phyloP scores from a whole-genome alignment of 1,140 invertebrate species.

The Cotesia chilonis region DNA sequence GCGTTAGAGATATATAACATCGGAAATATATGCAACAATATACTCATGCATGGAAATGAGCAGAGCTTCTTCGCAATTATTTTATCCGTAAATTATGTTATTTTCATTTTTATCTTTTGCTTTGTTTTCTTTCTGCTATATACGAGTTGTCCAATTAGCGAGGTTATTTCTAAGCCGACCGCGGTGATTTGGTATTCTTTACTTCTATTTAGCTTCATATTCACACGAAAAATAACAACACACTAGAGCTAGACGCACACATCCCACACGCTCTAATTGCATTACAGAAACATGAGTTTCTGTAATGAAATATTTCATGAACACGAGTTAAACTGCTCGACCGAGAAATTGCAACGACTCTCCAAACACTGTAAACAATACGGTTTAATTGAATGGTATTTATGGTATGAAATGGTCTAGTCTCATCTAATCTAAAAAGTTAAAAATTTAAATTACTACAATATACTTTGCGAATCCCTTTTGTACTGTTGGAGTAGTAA shows the following conservation, averaged over 20 bases:
- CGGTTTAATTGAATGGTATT: neutral
- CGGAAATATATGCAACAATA: neutral
- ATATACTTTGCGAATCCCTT: neutral
- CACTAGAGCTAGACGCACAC: conserved; percentile 24
- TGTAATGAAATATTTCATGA: conserved; percentile 48
- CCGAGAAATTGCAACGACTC: conserved; percentile 46
- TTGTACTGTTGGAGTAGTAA: neutral
- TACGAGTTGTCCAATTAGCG: conserved; percentile 56
- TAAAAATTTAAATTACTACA: neutral
- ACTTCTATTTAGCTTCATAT: neutral
- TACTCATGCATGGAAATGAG: neutral
- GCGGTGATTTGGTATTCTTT: neutral
- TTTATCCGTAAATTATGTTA: conserved; percentile 58
- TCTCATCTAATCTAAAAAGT: no score
- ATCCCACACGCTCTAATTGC: conserved; percentile 54
- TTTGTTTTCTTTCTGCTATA: conserved; percentile 34
- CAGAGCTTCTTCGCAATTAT: conserved; percentile 37
- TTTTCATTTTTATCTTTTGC: conserved; percentile 26
- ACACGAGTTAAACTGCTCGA: conserved; percentile 42
- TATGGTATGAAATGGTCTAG: neutral
- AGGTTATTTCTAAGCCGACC: conserved; percentile 50
- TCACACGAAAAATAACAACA: neutral
- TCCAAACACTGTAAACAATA: conserved; percentile 23
- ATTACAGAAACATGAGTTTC: conserved; percentile 59
- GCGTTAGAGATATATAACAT: conserved; percentile 27